A percentile compares a stretch with the other conserved stretches of the same genome.
phyloP scores from a whole-genome alignment of 2,113 vertebrate genomes.

The Oreotrochilus melanogaster region DNA sequence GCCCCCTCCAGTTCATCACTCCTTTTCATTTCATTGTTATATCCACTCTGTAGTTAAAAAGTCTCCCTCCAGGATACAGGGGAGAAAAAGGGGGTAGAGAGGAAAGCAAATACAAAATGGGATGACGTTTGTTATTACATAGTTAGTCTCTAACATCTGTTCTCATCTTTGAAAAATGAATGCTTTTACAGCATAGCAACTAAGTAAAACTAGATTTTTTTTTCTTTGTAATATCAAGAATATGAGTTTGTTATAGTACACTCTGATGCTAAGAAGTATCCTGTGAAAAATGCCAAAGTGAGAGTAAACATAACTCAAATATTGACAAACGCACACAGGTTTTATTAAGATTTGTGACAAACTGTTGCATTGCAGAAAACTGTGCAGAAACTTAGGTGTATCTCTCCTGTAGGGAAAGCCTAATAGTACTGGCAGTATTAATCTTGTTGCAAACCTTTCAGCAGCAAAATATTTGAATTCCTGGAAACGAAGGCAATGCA shows the following conservation, averaged over 20 bases:
- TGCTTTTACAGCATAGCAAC: not conserved
- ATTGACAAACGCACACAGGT: not conserved
- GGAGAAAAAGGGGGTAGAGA: not conserved
- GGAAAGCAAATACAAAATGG: not conserved
- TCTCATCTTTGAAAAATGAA: not conserved
- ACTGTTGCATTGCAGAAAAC: not conserved
- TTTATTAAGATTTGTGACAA: not conserved
- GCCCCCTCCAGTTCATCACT: slow-evolving; percentile 58
- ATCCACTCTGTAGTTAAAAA: not conserved
- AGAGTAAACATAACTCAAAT: not conserved
- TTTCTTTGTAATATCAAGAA: not conserved
- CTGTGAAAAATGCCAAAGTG: not conserved
- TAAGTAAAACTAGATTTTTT: not conserved
- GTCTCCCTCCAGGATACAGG: not conserved
- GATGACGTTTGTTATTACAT: not conserved
- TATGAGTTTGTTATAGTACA: not conserved
- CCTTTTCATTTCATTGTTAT: slow-evolving; percentile 62
- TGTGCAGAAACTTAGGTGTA: not conserved
- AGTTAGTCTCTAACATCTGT: not conserved
- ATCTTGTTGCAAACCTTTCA: not conserved
- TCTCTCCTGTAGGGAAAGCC: not conserved
- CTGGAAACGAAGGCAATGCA: not conserved
- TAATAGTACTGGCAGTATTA: not conserved
- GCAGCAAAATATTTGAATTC: not conserved
- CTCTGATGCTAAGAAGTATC: not conserved